Conservation (phyloP, 1,140 invertebrate species). For the Rhizoglyphus robini region DNA sequence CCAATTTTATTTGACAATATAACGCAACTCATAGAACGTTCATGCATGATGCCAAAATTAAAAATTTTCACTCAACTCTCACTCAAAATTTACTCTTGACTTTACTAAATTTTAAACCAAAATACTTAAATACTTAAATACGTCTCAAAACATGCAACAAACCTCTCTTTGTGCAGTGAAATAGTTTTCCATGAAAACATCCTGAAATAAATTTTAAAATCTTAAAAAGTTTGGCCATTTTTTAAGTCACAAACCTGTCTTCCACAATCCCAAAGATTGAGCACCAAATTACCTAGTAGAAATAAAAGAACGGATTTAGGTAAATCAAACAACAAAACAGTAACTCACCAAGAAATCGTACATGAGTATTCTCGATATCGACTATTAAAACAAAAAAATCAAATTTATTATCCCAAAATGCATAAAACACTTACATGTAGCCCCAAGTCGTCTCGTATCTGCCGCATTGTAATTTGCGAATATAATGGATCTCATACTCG, state of each 20-base stretch:
- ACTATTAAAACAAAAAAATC: slow-evolving; percentile 50
- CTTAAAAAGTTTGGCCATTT: background rate
- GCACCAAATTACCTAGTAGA: slow-evolving; percentile 80
- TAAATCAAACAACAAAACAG: no score
- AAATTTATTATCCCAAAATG: background rate
- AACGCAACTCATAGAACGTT: no score
- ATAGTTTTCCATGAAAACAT: slow-evolving; percentile 99
- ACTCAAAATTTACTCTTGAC: no score
- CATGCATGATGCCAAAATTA: no score
- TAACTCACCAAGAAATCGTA: slow-evolving; percentile 77
- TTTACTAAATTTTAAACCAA: no score
- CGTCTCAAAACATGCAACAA: no score
- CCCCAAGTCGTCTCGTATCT: slow-evolving; percentile 88
- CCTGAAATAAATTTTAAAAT: no score
- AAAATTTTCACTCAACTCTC: no score
- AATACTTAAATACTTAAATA: no score
- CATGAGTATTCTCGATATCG: slow-evolving; percentile 99
- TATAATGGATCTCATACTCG: slow-evolving; percentile 98
- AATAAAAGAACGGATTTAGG: background rate
- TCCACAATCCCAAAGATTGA: slow-evolving; percentile 99
- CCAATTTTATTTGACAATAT: no score
- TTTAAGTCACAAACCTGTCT: slow-evolving; percentile 64
- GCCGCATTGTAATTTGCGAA: slow-evolving; percentile 99
- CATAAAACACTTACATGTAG: slow-evolving; percentile 62
- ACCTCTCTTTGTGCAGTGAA: slow-evolving; percentile 85